A percentile compares a stretch with the other conserved stretches of the same genome.
Conservation (phyloP, 2,888 invertebrate species). For the Limnephilus rhombicus region DNA sequence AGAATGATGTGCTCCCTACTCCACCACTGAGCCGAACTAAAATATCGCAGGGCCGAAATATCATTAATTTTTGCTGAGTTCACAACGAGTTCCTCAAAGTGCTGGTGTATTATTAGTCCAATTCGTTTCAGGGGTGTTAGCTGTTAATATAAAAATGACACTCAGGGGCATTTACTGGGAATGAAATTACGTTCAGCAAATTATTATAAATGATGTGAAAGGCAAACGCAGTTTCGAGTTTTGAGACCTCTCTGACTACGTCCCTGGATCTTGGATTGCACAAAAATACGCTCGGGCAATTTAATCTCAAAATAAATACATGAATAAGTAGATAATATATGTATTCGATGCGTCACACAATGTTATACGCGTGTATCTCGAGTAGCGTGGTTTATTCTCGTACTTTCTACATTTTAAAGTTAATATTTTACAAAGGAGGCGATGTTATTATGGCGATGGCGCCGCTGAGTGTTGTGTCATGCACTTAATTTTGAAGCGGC, state of each 20-base stretch:
- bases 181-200: neutral
- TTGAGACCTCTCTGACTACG: neutral
- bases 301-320: neutral
- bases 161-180: neutral
- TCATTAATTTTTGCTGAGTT: neutral
- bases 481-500: neutral
- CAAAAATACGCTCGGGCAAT: neutral
- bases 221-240: too few relatives aligned
- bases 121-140: neutral
- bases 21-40: neutral
- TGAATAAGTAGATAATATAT: neutral
- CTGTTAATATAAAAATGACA: neutral
- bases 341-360: constrained; percentile 13
- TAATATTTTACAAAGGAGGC: neutral
- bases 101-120: neutral
- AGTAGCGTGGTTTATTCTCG: constrained; percentile 17
- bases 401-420: constrained; percentile 6
- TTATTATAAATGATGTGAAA: neutral
- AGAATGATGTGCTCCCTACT: neutral
- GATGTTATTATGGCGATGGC: neutral
- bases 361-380: neutral
- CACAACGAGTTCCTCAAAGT: neutral
- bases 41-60: constrained; percentile 18
- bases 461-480: neutral
- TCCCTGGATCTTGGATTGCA: constrained; percentile 4